phyloP scores from a whole-genome alignment of 1,140 invertebrate species.

The Megalopta genalis region DNA sequence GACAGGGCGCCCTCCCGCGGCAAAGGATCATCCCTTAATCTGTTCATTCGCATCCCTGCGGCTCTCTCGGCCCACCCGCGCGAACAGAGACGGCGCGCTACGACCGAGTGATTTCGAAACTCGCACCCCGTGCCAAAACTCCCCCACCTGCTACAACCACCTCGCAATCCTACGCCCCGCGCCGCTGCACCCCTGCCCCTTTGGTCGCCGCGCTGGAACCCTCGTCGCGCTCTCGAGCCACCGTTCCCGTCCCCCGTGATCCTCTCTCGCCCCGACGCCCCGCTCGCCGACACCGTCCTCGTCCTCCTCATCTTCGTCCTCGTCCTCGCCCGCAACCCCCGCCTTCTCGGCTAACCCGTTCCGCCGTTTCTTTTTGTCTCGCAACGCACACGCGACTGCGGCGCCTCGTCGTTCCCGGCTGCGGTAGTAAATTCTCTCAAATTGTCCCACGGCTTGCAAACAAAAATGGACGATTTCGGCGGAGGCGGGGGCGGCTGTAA shows the following conservation, averaged over 20 bases:
- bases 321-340: neutral
- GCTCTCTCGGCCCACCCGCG: conserved; percentile 65
- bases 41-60: conserved; percentile 79
- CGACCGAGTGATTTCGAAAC: conserved; percentile 58
- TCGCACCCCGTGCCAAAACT: conserved; percentile 59
- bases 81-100: conserved; percentile 28
- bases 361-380: conserved; percentile 20
- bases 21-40: conserved; percentile 80
- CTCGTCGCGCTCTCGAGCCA: conserved; percentile 4
- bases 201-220: neutral
- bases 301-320: neutral
- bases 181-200: neutral
- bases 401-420: neutral
- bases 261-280: no score
- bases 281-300: no score
- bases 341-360: neutral
- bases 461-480: no score
- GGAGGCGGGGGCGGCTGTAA: no score
- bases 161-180: neutral
- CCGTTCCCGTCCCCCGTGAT: neutral
- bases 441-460: no score
- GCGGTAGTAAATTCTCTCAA: no score
- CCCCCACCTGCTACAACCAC: conserved; percentile 24
- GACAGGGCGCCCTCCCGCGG: conserved; percentile 71
- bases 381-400: neutral